phyloP scores from a whole-genome alignment of 2,888 invertebrate species.

The Polydesmus complanatus region DNA sequence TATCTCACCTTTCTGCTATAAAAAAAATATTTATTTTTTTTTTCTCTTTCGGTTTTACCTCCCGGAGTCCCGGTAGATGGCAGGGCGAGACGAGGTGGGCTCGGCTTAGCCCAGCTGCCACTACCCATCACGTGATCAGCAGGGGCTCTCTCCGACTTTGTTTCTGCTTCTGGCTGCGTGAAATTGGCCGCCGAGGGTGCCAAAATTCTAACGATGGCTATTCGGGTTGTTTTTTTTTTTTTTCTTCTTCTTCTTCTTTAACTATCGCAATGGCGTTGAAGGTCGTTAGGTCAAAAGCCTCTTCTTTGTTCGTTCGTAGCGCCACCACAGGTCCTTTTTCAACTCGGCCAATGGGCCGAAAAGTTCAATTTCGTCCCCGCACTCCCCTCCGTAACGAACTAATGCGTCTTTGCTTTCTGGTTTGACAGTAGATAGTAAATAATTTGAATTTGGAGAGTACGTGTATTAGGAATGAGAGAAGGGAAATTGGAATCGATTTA shows the following conservation, averaged over 20 bases:
- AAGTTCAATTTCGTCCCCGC: too few species aligned
- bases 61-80: too few species aligned
- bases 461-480: too few species aligned
- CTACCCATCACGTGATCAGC: background rate
- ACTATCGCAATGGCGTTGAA: background rate
- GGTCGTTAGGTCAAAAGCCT: background rate
- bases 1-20: background rate
- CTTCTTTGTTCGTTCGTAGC: background rate
- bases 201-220: background rate
- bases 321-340: too few species aligned
- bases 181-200: constrained; percentile 1
- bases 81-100: background rate
- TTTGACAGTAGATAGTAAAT: too few species aligned
- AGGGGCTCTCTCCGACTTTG: background rate
- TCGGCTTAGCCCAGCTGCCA: background rate
- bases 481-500: too few species aligned
- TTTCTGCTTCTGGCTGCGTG: background rate
- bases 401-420: too few species aligned
- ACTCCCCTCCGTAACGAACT: too few species aligned
- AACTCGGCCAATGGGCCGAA: too few species aligned
- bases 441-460: too few species aligned
- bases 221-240: too few species aligned
- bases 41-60: background rate
- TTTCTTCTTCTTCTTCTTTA: too few species aligned
- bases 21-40: background rate